These are phyloP conservation scores for Peromyscus attwateri DNA, from an alignment of 2,797 vertebrate genomes.

Conservation along the genomic window DNA sequence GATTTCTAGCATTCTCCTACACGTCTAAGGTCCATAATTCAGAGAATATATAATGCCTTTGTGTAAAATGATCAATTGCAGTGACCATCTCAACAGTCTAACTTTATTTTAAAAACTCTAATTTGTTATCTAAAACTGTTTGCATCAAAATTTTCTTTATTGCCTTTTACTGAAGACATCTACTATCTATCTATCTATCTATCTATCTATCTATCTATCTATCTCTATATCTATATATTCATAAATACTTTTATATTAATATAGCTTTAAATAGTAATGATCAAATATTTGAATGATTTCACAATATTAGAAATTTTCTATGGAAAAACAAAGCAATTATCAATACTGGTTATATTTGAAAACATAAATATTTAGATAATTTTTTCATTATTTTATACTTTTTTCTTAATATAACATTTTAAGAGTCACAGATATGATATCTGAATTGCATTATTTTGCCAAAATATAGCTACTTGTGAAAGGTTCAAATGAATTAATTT, in stretches of 20 bases:
- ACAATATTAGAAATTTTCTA: neutral
- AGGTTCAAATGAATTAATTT: conserved; percentile 9
- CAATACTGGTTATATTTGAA: neutral
- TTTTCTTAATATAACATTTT: neutral
- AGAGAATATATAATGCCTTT: neutral
- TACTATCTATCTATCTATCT: too few relatives aligned
- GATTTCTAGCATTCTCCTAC: neutral
- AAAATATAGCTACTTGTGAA: neutral
- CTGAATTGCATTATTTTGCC: neutral
- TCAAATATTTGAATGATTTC: neutral
- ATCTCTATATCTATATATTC: neutral
- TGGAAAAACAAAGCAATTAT: neutral
- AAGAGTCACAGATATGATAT: neutral
- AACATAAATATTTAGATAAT: neutral
- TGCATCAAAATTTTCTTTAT: neutral
- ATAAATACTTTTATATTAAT: neutral
- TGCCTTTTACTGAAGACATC: neutral
- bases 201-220: too few relatives aligned
- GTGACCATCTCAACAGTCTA: conserved; percentile 9
- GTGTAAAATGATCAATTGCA: neutral
- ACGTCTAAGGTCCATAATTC: neutral
- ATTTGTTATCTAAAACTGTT: neutral
- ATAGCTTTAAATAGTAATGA: neutral
- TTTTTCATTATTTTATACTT: neutral
- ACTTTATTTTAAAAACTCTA: neutral